A percentile compares a stretch with the other conserved stretches of the same genome.
Conservation (phyloP, 2,797 vertebrate genomes). For the Spinus olivaceus region DNA sequence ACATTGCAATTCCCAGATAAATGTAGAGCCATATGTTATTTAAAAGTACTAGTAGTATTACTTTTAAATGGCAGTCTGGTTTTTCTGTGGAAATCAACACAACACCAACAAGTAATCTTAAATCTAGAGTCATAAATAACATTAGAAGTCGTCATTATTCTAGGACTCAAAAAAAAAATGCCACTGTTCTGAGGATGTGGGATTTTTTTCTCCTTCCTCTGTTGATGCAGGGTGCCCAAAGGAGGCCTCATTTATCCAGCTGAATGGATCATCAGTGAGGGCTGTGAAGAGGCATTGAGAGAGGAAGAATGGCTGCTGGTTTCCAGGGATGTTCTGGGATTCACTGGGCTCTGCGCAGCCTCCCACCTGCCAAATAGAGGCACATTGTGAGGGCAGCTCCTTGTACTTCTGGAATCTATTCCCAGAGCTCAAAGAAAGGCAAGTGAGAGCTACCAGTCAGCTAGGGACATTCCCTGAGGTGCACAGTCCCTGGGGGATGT, state of each 20-base stretch:
- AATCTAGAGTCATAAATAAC: not conserved
- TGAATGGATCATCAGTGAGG: not conserved
- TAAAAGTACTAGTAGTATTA: not conserved
- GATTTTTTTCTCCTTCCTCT: not conserved
- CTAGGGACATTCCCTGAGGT: not conserved
- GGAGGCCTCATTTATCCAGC: not conserved
- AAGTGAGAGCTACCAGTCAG: not conserved
- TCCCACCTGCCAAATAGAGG: not conserved
- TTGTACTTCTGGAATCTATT: not conserved
- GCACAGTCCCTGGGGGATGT: not conserved
- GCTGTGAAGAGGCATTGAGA: not conserved
- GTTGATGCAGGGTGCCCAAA: fast-evolving
- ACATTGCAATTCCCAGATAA: not conserved
- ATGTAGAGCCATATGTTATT: not conserved
- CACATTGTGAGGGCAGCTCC: not conserved
- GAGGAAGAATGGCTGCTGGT: not conserved
- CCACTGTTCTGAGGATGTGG: not conserved
- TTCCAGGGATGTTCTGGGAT: not conserved
- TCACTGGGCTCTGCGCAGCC: not conserved
- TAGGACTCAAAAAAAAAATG: not conserved
- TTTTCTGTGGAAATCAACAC: not conserved
- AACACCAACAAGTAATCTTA: not conserved
- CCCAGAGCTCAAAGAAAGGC: not conserved
- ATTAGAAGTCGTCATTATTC: not conserved
- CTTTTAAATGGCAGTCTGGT: not conserved